phyloP scores from a whole-genome alignment of 2,888 invertebrate species.

The Rugalucina vietnamica region DNA sequence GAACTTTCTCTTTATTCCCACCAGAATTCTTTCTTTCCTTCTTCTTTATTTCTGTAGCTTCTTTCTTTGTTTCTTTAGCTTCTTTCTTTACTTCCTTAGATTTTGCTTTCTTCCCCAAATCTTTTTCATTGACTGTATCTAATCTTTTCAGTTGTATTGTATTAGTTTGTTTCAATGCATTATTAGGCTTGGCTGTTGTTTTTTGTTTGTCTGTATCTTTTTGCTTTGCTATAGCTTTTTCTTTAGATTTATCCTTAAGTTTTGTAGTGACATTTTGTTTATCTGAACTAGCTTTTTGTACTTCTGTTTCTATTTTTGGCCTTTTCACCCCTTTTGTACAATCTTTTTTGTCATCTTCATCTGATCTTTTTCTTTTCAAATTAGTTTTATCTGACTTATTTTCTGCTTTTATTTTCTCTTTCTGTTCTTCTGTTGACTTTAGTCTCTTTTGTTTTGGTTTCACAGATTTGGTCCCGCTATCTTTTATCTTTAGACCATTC shows the following conservation, averaged over 20 bases:
- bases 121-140: slow-evolving; percentile 15
- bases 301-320: neutral
- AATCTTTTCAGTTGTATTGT: no score
- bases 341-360: neutral
- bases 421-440: neutral
- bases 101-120: slow-evolving; percentile 30
- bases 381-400: slow-evolving; percentile 14
- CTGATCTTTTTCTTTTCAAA: slow-evolving; percentile 21
- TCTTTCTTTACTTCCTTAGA: slow-evolving; percentile 23
- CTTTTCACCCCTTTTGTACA: neutral
- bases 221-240: neutral
- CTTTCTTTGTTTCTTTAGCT: slow-evolving; percentile 10
- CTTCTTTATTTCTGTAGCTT: neutral
- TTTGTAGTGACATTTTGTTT: no score
- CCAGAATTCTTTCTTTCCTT: slow-evolving; percentile 37
- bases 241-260: neutral
- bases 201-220: neutral
- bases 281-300: no score
- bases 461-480: neutral
- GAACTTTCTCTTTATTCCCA: slow-evolving; percentile 38
- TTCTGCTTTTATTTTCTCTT: neutral
- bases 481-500: no score
- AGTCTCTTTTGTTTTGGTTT: neutral
- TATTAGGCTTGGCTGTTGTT: neutral
- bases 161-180: neutral